phyloP scores from a whole-genome alignment of 2,113 vertebrate genomes.

The Cheirogaleus medius region DNA sequence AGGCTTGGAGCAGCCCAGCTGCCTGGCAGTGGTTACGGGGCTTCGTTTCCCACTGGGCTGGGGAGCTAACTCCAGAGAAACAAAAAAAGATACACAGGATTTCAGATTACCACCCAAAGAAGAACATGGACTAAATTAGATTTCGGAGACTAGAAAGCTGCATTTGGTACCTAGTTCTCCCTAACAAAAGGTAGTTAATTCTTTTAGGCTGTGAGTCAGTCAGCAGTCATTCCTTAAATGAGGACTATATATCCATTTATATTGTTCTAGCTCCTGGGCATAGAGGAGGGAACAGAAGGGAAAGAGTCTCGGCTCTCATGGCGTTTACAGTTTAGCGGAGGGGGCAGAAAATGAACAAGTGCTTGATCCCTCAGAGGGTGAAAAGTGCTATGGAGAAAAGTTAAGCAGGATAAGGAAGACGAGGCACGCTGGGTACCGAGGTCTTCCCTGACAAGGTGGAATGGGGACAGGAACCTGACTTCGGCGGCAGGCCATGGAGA shows the following conservation, averaged over 20 bases:
- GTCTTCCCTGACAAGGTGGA: background rate
- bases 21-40: background rate
- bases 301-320: background rate
- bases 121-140: background rate
- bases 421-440: rapidly evolving
- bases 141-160: background rate
- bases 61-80: background rate
- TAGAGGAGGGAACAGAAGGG: background rate
- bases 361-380: rapidly evolving
- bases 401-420: background rate
- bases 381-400: background rate
- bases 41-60: background rate
- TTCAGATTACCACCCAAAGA: background rate
- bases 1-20: background rate
- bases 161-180: background rate
- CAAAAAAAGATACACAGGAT: background rate
- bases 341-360: background rate
- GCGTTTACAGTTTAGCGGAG: background rate
- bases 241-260: background rate
- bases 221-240: background rate
- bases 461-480: background rate
- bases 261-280: background rate
- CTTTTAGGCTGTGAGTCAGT: background rate
- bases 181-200: background rate
- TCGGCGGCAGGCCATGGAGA: too few relatives aligned